Evolutionary conservation across 2,888 invertebrate species (phyloP).

Genomic region (Lampropteryx suffumata): DNA sequence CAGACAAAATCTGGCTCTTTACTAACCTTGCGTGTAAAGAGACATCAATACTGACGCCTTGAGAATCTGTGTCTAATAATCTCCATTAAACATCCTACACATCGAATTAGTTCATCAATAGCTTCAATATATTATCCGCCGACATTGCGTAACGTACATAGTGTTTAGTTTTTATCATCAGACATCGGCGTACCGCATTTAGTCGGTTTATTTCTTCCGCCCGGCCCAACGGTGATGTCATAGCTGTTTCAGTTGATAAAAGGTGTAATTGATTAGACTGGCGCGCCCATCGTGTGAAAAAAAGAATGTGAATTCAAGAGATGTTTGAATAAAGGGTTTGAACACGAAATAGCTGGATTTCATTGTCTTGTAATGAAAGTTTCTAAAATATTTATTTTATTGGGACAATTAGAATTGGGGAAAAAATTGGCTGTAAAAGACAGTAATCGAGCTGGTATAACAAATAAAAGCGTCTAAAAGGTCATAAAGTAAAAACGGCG

Average conservation of each 20-base stretch:
- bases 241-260: slow-evolving; percentile 64
- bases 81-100: not conserved
- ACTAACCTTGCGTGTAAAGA: too few relatives aligned
- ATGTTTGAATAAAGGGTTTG: not conserved
- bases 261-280: slow-evolving; percentile 58
- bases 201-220: slow-evolving; percentile 60
- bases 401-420: not conserved
- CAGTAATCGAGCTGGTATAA: slow-evolving; percentile 5
- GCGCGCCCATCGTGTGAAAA: slow-evolving; percentile 60
- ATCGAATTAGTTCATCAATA: slow-evolving; percentile 17
- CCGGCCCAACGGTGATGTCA: slow-evolving; percentile 69
- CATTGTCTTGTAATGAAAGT: not conserved
- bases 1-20: too few relatives aligned
- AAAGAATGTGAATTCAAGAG: slow-evolving; percentile 9
- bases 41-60: too few relatives aligned
- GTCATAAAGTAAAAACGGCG: slow-evolving; percentile 49
- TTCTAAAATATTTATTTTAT: not conserved
- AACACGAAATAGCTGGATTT: not conserved
- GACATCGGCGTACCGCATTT: slow-evolving; percentile 26
- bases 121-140: slow-evolving; percentile 26
- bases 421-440: not conserved
- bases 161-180: not conserved
- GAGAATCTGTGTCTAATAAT: not conserved
- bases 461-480: slow-evolving; percentile 21
- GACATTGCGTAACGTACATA: slow-evolving; percentile 9